Evolutionary conservation across 2,113 vertebrate species (phyloP).

Genomic region (Pimephales promelas): DNA sequence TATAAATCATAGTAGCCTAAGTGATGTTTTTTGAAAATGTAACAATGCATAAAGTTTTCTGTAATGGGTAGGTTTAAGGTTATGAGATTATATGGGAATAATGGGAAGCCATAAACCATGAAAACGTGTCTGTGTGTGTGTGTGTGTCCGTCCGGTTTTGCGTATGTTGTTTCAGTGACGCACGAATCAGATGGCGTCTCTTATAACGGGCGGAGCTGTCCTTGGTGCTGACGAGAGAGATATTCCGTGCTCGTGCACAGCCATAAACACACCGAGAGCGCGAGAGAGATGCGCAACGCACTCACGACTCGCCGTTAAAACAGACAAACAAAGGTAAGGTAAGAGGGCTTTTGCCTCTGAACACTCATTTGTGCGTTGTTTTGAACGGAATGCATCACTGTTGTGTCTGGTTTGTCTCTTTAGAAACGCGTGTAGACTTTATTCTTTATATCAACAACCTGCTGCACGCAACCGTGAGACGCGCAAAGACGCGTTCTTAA

Average conservation of each 20-base stretch:
- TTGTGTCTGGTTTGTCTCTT: background rate
- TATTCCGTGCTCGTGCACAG: constrained; percentile 57
- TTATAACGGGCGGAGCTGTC: constrained; percentile 81
- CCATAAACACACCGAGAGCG: background rate
- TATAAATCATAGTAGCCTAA: too few species aligned
- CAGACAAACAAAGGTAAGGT: constrained; percentile 78
- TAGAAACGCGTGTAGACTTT: background rate
- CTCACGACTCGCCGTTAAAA: constrained; percentile 51
- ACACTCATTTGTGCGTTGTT: background rate
- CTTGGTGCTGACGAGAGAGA: constrained; percentile 66
- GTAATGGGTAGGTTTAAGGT: too few species aligned
- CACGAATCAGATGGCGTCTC: constrained; percentile 71
- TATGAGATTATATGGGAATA: too few species aligned
- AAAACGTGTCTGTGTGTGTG: background rate
- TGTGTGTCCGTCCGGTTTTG: constrained; percentile 34
- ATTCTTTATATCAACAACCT: background rate
- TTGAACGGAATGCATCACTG: background rate
- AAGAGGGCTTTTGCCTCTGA: constrained; percentile 52
- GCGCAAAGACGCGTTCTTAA: background rate
- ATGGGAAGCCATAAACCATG: too few species aligned
- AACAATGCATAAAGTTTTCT: too few species aligned
- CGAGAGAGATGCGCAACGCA: constrained; percentile 59
- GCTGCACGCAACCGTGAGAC: background rate
- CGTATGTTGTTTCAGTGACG: constrained; percentile 70
- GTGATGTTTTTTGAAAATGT: too few species aligned